A percentile compares a stretch with the other conserved stretches of the same genome.
Evolutionary conservation across 2,888 invertebrate genomes (phyloP).

Genomic region (Leptinotarsa haldemani): DNA sequence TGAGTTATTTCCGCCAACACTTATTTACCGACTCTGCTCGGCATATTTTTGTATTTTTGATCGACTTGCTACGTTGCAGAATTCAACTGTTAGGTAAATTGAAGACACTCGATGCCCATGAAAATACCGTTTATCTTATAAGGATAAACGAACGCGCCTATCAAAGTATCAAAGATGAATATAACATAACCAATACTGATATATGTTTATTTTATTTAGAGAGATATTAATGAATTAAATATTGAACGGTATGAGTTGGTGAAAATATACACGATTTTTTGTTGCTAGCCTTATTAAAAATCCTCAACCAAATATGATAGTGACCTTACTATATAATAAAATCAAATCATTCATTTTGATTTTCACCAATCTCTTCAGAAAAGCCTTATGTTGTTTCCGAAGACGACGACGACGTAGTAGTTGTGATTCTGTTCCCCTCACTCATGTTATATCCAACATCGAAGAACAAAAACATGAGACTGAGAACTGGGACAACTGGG

Average conservation of each 20-base stretch:
- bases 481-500: constrained; percentile 73
- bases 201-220: too few relatives aligned
- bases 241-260: background rate
- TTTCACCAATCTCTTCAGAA: constrained; percentile 69
- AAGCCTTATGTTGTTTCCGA: constrained; percentile 73
- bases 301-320: constrained; percentile 39
- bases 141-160: too few relatives aligned
- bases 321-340: constrained; percentile 57
- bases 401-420: constrained; percentile 67
- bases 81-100: too few relatives aligned
- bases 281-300: background rate
- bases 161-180: too few relatives aligned
- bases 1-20: too few relatives aligned
- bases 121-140: too few relatives aligned
- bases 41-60: too few relatives aligned
- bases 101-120: too few relatives aligned
- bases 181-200: too few relatives aligned
- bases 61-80: too few relatives aligned
- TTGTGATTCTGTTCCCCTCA: constrained; percentile 70
- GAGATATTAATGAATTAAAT: background rate
- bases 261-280: background rate
- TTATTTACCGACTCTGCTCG: too few relatives aligned
- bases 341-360: constrained; percentile 70
- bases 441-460: constrained; percentile 67
- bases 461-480: constrained; percentile 52